Base-by-base conservation (phyloP, 2,113 vertebrate genomes). In the Sinocyclocheilus anshuiensis region DNA sequence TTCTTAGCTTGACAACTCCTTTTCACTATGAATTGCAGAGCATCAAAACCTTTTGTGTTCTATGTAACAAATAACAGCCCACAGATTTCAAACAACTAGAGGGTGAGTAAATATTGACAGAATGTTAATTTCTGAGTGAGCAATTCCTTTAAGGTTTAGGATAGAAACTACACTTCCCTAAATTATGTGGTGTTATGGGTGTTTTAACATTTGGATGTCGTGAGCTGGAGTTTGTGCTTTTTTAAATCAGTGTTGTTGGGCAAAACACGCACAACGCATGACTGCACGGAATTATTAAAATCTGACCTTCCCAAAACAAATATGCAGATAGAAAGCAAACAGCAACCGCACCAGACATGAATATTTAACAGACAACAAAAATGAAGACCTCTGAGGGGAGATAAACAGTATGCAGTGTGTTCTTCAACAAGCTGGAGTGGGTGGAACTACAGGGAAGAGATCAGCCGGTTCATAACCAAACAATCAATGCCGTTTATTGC, bases 241-340 rank as follows among this genome's bases (percentile, higher is more conserved):
- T 24, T 48, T 15, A 53, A 76, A 77, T 77, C 74, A 77, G 74
- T 26, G 11, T 59, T 45, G 18, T 57, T 10, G 79, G 20, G 6
- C 1, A 33, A 82, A 53, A 53, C 63, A 50, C 10, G 8, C 24
- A 33, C 10, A 45, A 82, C 22, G 61, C 42, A 67, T 67, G 79
- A 67, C 39, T 63, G 42, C 67, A 75, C 11, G 16, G 48, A 53
- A 67, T 57, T 84, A 80, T 87, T 84, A 77, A 87, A 24, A 75
- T 84, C 76, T 74, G 84, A 74, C 84, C 84, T 87, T 61, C 39
- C 63, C 77, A 74, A 84, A 87, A 75, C 76, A 63, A 79, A 84
- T 9, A 74, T 57, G 33, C 48, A 53, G 63, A 61, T 78, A 84
- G 74, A 80, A 84, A 50, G 76, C 74, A 80, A 74, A 87, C 69